phyloP scores from a whole-genome alignment of 2,797 vertebrate genomes.

The Rhynchonycteris naso region DNA sequence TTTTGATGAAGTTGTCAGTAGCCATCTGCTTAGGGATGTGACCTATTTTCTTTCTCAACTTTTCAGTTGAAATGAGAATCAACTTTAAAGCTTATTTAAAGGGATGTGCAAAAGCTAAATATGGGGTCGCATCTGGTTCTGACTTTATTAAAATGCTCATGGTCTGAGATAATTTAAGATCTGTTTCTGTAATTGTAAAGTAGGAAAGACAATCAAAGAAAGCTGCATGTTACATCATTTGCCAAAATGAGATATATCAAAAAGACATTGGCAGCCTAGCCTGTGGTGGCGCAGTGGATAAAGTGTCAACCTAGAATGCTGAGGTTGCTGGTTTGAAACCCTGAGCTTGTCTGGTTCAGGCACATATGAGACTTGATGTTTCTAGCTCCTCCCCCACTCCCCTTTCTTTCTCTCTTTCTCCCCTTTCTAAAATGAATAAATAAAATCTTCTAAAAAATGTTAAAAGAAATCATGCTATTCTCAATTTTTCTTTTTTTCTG shows the following conservation, averaged over 20 bases:
- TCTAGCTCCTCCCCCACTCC: too few relatives aligned
- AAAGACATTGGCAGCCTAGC: neutral
- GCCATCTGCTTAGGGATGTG: constrained; percentile 81
- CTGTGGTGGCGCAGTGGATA: too few relatives aligned
- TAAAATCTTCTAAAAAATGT: too few relatives aligned
- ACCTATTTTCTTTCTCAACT: constrained; percentile 78
- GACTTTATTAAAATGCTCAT: constrained; percentile 74
- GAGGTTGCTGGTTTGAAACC: too few relatives aligned
- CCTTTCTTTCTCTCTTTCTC: too few relatives aligned
- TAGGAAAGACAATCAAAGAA: constrained; percentile 63
- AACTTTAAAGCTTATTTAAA: constrained; percentile 73
- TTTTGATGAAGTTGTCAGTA: constrained; percentile 74
- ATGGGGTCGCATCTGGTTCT: constrained; percentile 75
- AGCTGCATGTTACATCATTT: constrained; percentile 67
- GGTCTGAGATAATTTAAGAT: constrained; percentile 74
- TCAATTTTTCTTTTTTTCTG: too few relatives aligned
- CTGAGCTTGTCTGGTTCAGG: too few relatives aligned
- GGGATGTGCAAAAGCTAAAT: constrained; percentile 78
- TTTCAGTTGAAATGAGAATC: constrained; percentile 79
- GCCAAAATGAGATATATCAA: neutral
- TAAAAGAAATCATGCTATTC: too few relatives aligned
- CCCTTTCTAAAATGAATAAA: too few relatives aligned
- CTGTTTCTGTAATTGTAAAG: constrained; percentile 77
- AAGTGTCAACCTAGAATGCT: too few relatives aligned
- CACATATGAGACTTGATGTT: too few relatives aligned